Base-by-base conservation (phyloP, 23 tunicate genomes). In the Halocynthia roretzi region DNA sequence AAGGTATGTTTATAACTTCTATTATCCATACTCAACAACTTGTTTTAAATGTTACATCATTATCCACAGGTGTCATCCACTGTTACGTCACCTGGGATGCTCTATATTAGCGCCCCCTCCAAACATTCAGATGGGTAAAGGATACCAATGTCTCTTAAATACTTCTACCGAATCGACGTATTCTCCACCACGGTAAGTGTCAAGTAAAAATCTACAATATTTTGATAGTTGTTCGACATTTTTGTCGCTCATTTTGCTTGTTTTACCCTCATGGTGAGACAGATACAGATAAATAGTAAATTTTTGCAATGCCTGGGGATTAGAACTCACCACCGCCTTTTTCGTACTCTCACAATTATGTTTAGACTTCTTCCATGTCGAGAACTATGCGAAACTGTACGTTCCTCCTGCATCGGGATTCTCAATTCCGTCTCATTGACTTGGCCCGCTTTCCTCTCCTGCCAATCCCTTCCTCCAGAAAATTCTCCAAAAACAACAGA, bases 361-460 rank as follows among this genome's bases (percentile, higher is more conserved):
- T 66, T 51, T 56, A 89, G 96, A 62, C 57, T 56, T 10, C 57
- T 89, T 7, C 96, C 96, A 15, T 89, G 96, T 76, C 85, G 88
- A 50, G 79, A 83, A 51, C 54, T 89, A 18, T 89, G 96, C 55
- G 76, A 71, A 67, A 80, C 83, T 62, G 80, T 89, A 11, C 52
- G 65, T 53, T 12, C 52, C 6, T 80, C 85, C 9, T 89, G 96
- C 54, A 17, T 51, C 6, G 12, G 76, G 10, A 75, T 54, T 10
- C 54, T 89, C 51, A 71, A n/a, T 11, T 58, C 83, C 18, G 75
- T 62, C n/a, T 22, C 88, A 6, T 52, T 89, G 50, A 17, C 75
- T 56, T 89, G 96, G 96, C 96, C 96, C 62, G 14, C 70, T 7
- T 89, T 80, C 71, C 63, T 89, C 11, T 61, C 74, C 50, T 89